Evolutionary conservation across 2,113 vertebrate species (phyloP).

Genomic region (cattle (Bos taurus)): ARS-UCD2.0 NC_037343.1:32812501-32813000

Average conservation of each 20-base stretch:
- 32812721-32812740: not conserved
- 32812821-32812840: not conserved
- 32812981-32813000: accelerated
- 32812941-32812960: accelerated
- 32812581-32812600: accelerated
- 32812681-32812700: not conserved
- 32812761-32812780: not conserved
- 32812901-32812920: not conserved
- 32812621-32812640: not conserved
- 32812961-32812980: not conserved
- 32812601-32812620: not conserved
- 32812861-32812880: not conserved
- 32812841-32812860: not conserved
- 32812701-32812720: not conserved
- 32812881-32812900: not conserved
- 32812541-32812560: too few relatives aligned
- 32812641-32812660: not conserved
- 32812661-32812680: not conserved
- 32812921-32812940: not conserved
- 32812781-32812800: not conserved
- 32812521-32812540: not conserved
- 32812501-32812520: not conserved
- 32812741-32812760: not conserved
- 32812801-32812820: not conserved
- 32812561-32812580: not conserved